Conservation (phyloP, 2,797 vertebrate genomes). For the Yasuhikotakia modesta region DNA sequence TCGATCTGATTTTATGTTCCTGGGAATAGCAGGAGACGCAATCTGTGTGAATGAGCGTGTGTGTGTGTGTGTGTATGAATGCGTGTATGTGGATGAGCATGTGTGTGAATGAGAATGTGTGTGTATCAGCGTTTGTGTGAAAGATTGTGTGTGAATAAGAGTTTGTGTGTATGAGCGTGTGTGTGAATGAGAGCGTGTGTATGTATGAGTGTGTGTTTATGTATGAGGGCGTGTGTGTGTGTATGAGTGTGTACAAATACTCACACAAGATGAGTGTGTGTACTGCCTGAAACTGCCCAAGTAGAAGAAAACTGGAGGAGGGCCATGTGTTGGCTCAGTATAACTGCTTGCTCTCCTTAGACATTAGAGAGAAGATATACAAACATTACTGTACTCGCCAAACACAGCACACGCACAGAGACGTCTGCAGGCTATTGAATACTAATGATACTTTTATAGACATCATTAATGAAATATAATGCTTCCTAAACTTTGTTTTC, state of each 20-base stretch:
- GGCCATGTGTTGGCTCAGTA: slow-evolving; percentile 57
- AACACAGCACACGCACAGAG: slow-evolving; percentile 22
- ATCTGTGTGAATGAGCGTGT: slow-evolving; percentile 21
- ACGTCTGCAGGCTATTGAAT: slow-evolving; percentile 24
- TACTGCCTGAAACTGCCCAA: slow-evolving; percentile 42
- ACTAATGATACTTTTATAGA: slow-evolving; percentile 17
- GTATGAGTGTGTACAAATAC: no score
- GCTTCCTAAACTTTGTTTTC: background rate
- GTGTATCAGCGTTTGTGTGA: slow-evolving; percentile 15
- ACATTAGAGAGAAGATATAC: slow-evolving; percentile 50
- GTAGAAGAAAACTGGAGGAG: slow-evolving; percentile 42
- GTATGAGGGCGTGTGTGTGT: slow-evolving; percentile 29
- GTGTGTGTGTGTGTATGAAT: slow-evolving; percentile 18
- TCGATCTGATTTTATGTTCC: slow-evolving; percentile 29
- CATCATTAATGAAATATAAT: slow-evolving; percentile 25
- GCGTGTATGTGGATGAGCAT: slow-evolving; percentile 22
- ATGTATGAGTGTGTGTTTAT: no score
- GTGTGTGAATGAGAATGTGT: no score
- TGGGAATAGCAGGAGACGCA: slow-evolving; percentile 13
- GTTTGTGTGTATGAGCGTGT: background rate
- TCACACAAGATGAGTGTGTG: slow-evolving; percentile 34
- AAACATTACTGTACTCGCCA: slow-evolving; percentile 51
- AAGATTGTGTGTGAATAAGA: slow-evolving; percentile 26
- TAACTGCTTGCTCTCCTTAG: slow-evolving; percentile 48
- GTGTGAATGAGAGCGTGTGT: slow-evolving; percentile 18